Percentiles rank a stretch among this genome's conserved stretches.
These are phyloP conservation scores for Sinotaia quadrata DNA, from an alignment of 2,888 invertebrate species.

Conservation along the genomic window DNA sequence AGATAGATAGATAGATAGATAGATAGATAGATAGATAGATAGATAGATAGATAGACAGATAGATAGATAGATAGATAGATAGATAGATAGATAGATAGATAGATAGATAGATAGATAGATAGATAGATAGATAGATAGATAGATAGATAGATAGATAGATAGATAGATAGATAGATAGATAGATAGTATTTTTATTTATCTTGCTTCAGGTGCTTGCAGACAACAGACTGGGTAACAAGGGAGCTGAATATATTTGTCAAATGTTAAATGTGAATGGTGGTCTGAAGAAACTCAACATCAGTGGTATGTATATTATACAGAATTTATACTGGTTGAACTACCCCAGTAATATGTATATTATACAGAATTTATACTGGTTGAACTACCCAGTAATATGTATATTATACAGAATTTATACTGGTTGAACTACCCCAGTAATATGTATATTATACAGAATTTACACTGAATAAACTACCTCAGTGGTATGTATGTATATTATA, in stretches of 20 bases:
- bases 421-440: too few relatives aligned
- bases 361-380: too few relatives aligned
- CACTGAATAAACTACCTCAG: too few relatives aligned
- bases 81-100: too few relatives aligned
- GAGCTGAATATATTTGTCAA: slow-evolving; percentile 59
- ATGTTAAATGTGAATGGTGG: slow-evolving; percentile 65
- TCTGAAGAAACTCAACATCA: slow-evolving; percentile 61
- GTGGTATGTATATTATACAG: slow-evolving; percentile 49
- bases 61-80: neutral
- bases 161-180: neutral
- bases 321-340: too few relatives aligned
- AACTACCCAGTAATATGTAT: too few relatives aligned
- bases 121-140: neutral
- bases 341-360: too few relatives aligned
- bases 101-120: neutral
- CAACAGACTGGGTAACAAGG: slow-evolving; percentile 66
- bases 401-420: too few relatives aligned
- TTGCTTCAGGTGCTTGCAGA: slow-evolving; percentile 63
- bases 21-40: neutral
- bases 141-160: neutral
- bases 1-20: neutral
- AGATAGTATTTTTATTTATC: too few relatives aligned
- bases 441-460: too few relatives aligned
- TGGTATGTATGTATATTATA: too few relatives aligned
- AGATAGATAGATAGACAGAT: neutral